Percentiles rank a stretch among this genome's conserved stretches.
phyloP scores from a whole-genome alignment of 1,140 invertebrate species.

The Euborellia annulipes region DNA sequence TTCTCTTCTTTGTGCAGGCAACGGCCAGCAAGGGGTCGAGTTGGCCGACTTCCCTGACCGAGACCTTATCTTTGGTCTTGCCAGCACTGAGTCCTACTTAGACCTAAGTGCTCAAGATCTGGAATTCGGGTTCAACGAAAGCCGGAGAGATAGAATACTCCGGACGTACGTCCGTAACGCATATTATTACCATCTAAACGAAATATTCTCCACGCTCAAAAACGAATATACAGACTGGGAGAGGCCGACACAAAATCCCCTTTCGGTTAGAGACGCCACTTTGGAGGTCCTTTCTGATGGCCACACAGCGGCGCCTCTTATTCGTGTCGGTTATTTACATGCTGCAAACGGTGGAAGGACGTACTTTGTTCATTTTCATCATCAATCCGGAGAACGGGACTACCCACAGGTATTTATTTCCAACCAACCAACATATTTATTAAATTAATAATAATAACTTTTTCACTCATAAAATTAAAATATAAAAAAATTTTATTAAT shows the following conservation, averaged over 20 bases:
- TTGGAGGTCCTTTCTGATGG: constrained; percentile 64
- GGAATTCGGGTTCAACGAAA: constrained; percentile 73
- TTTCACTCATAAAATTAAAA: no score
- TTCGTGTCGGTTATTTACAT: constrained; percentile 64
- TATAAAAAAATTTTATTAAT: no score
- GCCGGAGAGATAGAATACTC: constrained; percentile 63
- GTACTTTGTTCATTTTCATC: constrained; percentile 78
- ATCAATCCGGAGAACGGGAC: constrained; percentile 54
- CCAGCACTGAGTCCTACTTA: constrained; percentile 55
- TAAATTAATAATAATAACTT: no score
- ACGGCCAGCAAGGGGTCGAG: constrained; percentile 40
- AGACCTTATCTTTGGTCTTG: constrained; percentile 60
- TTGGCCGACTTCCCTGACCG: constrained; percentile 68
- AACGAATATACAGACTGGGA: constrained; percentile 93
- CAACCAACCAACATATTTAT: no score
- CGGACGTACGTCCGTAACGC: constrained; percentile 77
- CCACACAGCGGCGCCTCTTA: constrained; percentile 65
- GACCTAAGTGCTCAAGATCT: constrained; percentile 52
- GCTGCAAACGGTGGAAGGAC: constrained; percentile 57
- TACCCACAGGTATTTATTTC: constrained; percentile 62
- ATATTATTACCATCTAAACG: constrained; percentile 76
- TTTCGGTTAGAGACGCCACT: constrained; percentile 52
- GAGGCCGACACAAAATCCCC: constrained; percentile 48
- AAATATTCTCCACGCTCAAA: constrained; percentile 76
- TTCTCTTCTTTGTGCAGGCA: no score